Evolutionary conservation across 1,140 invertebrate genomes (phyloP).

Genomic region (Augochlora pura): DNA sequence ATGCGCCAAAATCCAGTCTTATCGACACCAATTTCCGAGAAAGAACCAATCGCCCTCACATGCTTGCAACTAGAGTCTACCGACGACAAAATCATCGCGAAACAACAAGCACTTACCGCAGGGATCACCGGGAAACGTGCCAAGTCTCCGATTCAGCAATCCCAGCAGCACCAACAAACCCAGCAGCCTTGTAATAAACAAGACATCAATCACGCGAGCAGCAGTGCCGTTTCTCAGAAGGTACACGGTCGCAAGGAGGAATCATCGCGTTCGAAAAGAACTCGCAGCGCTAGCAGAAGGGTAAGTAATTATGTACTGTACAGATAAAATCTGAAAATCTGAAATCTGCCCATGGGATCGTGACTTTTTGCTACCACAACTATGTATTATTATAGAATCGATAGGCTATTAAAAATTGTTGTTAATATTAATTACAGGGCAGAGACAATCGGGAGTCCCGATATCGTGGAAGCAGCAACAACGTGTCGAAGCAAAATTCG

Average conservation of each 20-base stretch:
- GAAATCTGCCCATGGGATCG: too few species aligned
- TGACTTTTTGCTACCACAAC: too few species aligned
- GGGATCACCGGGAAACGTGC: constrained; percentile 82
- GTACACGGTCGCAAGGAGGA: constrained; percentile 73
- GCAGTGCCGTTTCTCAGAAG: constrained; percentile 45
- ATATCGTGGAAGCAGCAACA: constrained; percentile 62
- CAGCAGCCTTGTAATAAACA: constrained; percentile 60
- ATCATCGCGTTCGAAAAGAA: constrained; percentile 68
- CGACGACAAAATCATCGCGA: constrained; percentile 86
- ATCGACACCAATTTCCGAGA: constrained; percentile 68
- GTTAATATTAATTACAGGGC: constrained; percentile 54
- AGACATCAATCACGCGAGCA: constrained; percentile 57
- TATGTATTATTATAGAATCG: too few species aligned
- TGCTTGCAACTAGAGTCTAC: constrained; percentile 72
- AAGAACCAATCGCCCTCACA: constrained; percentile 66
- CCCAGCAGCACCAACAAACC: constrained; percentile 49
- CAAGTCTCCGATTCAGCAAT: constrained; percentile 70
- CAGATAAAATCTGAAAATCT: too few species aligned
- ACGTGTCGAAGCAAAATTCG: constrained; percentile 70
- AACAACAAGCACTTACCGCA: constrained; percentile 84
- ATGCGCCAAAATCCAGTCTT: constrained; percentile 59
- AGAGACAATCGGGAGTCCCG: constrained; percentile 71
- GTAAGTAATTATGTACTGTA: constrained; percentile 46
- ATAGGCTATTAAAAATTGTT: too few species aligned
- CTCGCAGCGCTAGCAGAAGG: constrained; percentile 74